phyloP scores from a whole-genome alignment of 2,113 vertebrate species.

The Actenoides hombroni region DNA sequence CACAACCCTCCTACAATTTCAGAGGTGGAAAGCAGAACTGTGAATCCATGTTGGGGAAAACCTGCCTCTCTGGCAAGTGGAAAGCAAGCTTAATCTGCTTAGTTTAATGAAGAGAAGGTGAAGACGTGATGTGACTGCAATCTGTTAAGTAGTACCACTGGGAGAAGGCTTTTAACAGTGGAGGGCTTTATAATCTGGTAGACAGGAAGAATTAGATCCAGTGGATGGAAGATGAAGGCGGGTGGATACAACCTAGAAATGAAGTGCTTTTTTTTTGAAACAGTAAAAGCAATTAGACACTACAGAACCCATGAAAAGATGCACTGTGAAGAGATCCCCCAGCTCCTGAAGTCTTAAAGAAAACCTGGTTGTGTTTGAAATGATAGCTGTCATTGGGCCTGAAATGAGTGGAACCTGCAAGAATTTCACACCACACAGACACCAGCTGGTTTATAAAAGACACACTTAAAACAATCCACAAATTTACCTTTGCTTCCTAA shows the following conservation, averaged over 20 bases:
- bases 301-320: background rate
- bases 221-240: background rate
- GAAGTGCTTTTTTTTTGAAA: background rate
- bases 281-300: background rate
- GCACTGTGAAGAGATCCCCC: background rate
- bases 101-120: slow-evolving; percentile 52
- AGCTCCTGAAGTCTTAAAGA: background rate
- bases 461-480: background rate
- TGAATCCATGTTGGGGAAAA: background rate
- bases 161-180: slow-evolving; percentile 19
- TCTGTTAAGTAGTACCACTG: slow-evolving; percentile 1
- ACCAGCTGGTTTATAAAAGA: background rate
- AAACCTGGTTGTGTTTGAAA: background rate
- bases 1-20: background rate
- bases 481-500: background rate
- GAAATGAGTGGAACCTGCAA: background rate
- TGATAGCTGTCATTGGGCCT: background rate
- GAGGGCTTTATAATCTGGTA: slow-evolving; percentile 27
- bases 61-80: background rate
- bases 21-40: slow-evolving; percentile 2
- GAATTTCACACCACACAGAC: background rate
- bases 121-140: background rate
- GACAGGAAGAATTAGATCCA: background rate
- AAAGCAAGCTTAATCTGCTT: slow-evolving; percentile 48
- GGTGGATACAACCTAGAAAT: slow-evolving; percentile 1